Evolutionary conservation across 2,888 invertebrate species (phyloP).

Genomic region (Lochmaea crataegi): DNA sequence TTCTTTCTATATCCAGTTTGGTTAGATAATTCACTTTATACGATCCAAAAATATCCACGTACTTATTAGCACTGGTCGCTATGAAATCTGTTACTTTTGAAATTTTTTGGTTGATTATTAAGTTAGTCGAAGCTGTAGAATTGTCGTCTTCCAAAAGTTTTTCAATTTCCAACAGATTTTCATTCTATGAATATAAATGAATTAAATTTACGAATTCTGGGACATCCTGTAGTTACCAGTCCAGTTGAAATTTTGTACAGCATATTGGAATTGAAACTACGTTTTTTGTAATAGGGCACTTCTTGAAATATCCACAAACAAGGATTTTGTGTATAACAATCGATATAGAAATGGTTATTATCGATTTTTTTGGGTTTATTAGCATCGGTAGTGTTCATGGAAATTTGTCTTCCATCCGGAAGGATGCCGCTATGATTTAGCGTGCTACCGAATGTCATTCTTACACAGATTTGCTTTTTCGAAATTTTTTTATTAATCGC

Average conservation of each 20-base stretch:
- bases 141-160: slow-evolving; percentile 57
- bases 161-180: slow-evolving; percentile 61
- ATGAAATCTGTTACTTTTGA: slow-evolving; percentile 57
- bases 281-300: slow-evolving; percentile 75
- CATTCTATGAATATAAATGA: slow-evolving; percentile 55
- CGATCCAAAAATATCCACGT: slow-evolving; percentile 60
- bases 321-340: slow-evolving; percentile 71
- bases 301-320: slow-evolving; percentile 72
- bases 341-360: slow-evolving; percentile 56
- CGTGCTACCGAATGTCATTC: slow-evolving; percentile 74
- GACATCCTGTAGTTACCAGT: slow-evolving; percentile 67
- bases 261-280: slow-evolving; percentile 77
- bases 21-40: slow-evolving; percentile 51
- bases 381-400: slow-evolving; percentile 44
- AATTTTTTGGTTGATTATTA: slow-evolving; percentile 50
- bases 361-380: slow-evolving; percentile 50
- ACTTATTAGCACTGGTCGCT: slow-evolving; percentile 59
- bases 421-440: slow-evolving; percentile 25
- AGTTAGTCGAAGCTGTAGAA: slow-evolving; percentile 29
- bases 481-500: slow-evolving; percentile 73
- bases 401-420: slow-evolving; percentile 53
- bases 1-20: slow-evolving; percentile 56
- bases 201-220: background rate
- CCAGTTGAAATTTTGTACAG: slow-evolving; percentile 70
- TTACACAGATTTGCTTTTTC: slow-evolving; percentile 72